phyloP scores from a whole-genome alignment of 2,797 vertebrate species.

The Tarsius wallacei region DNA sequence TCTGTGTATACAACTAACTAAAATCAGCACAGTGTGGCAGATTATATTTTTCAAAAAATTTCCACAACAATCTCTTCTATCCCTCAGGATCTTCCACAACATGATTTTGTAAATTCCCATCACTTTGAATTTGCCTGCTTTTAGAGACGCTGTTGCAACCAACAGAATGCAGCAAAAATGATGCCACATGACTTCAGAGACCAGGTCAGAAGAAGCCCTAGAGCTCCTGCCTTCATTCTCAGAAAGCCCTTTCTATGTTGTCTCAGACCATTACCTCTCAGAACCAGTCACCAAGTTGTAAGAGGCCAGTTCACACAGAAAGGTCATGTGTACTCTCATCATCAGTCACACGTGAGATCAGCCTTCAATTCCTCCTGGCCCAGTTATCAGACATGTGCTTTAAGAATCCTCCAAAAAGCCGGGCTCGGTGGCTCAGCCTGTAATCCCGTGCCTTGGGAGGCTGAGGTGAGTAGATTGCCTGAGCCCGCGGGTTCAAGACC shows the following conservation, averaged over 20 bases:
- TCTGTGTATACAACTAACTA: slow-evolving; percentile 67
- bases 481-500: no score
- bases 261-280: neutral
- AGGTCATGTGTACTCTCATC: neutral
- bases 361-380: neutral
- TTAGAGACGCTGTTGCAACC: neutral
- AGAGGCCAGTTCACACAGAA: neutral
- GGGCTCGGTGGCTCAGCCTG: no score
- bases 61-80: neutral
- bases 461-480: no score
- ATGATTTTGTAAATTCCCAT: neutral
- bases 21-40: neutral
- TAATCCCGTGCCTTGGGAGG: no score
- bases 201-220: neutral
- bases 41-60: neutral
- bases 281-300: fast-evolving
- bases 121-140: neutral
- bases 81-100: neutral
- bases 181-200: neutral
- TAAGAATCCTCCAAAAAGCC: neutral
- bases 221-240: neutral
- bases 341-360: neutral
- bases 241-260: neutral
- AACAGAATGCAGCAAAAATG: neutral
- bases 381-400: neutral